These are phyloP conservation scores for Phenganax marumi DNA, from an alignment of 92 coral and sea anemone species.

Conservation along the genomic window DNA sequence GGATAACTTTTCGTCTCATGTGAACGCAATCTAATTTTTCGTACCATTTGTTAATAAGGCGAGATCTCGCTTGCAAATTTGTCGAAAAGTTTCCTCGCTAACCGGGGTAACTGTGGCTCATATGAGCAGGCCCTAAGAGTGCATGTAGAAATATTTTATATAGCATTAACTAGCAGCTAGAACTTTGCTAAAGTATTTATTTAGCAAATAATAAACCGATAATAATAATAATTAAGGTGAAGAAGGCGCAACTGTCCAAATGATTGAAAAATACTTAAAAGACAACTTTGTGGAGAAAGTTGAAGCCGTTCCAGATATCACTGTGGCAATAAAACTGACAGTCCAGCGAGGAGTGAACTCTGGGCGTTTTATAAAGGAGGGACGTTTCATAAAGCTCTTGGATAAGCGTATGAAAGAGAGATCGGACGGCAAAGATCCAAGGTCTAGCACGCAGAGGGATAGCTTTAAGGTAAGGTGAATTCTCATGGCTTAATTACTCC, in stretches of 20 bases:
- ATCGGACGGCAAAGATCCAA: constrained; percentile 2
- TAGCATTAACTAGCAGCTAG: no score
- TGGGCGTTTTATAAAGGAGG: constrained; percentile 75
- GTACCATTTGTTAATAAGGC: no score
- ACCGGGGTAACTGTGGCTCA: no score
- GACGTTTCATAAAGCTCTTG: constrained; percentile 67
- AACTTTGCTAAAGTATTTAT: no score
- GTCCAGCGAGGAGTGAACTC: constrained; percentile 67
- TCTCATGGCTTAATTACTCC: no score
- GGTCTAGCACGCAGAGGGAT: constrained; percentile 13
- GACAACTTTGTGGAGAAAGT: constrained; percentile 69
- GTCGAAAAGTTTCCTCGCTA: no score
- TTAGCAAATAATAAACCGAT: no score
- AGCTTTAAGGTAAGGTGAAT: constrained; percentile 13
- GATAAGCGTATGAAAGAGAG: constrained; percentile 47
- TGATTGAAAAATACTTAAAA: constrained; percentile 67
- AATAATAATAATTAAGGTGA: constrained; percentile 50
- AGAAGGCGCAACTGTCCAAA: constrained; percentile 74
- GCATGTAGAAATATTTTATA: no score
- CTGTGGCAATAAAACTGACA: constrained; percentile 66
- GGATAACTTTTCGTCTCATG: no score
- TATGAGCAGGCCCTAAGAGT: no score
- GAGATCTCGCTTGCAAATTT: no score
- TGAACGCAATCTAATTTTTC: no score
- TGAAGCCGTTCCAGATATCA: constrained; percentile 55